Evolutionary conservation across 2,797 vertebrate genomes (phyloP).

Genomic region (Cryptoblepharus egeriae): DNA sequence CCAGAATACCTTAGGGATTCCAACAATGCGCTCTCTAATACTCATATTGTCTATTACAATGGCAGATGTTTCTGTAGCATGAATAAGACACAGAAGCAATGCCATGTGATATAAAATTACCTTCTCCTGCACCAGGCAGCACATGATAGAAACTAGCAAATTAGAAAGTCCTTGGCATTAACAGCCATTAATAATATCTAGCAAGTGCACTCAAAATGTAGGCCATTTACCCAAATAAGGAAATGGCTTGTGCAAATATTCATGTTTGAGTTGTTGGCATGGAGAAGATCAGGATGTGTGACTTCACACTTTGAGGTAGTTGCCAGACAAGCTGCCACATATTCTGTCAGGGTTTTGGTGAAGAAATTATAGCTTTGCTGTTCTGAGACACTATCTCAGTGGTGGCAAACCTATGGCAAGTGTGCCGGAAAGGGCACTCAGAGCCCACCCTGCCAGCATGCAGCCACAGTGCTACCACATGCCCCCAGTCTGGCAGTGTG

Average conservation of each 20-base stretch:
- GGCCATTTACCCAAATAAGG: neutral
- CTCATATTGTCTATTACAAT: neutral
- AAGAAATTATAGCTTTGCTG: neutral
- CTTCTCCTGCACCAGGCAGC: neutral
- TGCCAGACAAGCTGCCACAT: neutral
- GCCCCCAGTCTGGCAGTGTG: no score
- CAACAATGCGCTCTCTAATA: neutral
- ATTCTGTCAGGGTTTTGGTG: accelerated
- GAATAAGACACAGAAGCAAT: neutral
- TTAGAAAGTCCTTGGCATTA: neutral
- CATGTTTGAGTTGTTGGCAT: neutral
- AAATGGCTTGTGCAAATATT: neutral
- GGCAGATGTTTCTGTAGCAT: neutral
- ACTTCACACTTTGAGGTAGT: neutral
- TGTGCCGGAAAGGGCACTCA: no score
- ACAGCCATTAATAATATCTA: neutral
- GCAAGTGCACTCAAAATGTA: neutral
- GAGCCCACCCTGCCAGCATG: no score
- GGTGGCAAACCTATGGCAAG: no score
- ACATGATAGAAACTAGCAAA: neutral
- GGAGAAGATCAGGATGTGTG: neutral
- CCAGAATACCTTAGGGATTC: neutral
- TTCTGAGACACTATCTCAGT: accelerated
- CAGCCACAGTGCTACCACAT: no score
- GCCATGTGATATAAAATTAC: neutral